Evolutionary conservation across 1,140 invertebrate genomes (phyloP).

Genomic region (Diploscapter pachys): DNA sequence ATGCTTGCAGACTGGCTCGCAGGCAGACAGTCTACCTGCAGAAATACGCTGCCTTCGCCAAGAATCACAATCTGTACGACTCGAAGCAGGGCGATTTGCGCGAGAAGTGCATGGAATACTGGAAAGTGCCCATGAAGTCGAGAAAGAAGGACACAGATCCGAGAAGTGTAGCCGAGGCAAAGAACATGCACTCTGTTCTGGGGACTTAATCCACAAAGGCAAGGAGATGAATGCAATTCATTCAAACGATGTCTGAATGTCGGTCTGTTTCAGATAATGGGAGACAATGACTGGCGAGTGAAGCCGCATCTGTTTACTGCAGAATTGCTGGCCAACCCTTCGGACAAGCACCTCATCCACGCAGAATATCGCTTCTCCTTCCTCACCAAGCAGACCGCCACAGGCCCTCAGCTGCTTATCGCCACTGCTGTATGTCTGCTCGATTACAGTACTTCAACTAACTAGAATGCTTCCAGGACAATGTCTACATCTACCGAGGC

Average conservation of each 20-base stretch:
- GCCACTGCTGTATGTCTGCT: constrained; percentile 6
- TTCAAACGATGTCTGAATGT: background rate
- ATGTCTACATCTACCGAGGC: background rate
- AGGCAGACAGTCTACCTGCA: constrained; percentile 38
- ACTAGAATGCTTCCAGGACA: background rate
- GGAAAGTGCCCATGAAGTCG: constrained; percentile 28
- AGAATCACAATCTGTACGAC: constrained; percentile 36
- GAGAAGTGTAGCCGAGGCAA: background rate
- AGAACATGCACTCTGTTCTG: constrained; percentile 1
- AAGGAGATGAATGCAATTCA: background rate
- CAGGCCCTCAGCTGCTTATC: constrained; percentile 1
- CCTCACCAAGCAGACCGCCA: background rate
- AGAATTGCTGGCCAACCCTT: constrained; percentile 1
- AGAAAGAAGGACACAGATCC: constrained; percentile 12
- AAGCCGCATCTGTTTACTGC: background rate
- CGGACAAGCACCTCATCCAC: constrained; percentile 13
- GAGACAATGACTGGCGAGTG: background rate
- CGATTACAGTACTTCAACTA: background rate
- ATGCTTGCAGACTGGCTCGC: constrained; percentile 26
- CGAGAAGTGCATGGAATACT: constrained; percentile 40
- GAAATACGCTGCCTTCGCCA: constrained; percentile 41
- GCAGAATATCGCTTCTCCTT: constrained; percentile 8
- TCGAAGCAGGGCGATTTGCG: constrained; percentile 38
- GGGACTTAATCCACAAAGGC: background rate
- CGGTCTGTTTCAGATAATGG: background rate